Evolutionary conservation across 1,140 invertebrate species (phyloP), one percentile per base, ranked within the genome.

Genomic region (Drosophila azteca): DNA sequence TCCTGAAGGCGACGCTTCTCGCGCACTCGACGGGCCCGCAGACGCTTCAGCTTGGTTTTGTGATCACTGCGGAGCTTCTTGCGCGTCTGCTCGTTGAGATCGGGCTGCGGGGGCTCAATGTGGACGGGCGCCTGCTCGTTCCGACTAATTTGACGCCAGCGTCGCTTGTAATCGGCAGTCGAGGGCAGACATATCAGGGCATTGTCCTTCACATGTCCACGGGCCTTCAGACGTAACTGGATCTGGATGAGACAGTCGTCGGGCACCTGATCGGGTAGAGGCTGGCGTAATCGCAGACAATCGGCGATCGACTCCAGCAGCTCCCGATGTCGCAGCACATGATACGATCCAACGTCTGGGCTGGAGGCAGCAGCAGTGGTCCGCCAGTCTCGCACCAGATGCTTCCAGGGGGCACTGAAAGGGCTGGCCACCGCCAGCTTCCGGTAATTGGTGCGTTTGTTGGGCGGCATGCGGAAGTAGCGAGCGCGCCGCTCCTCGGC

Each of bases 381-480:
- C 11, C n/a, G 62, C 96, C 96, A 97, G 75, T 97, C 96, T 31
- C 93, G 93, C 46, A 95, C 78, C 9, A 98, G 92, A 45, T 94
- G 82, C 26, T 92, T 91, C 96, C 96, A 98, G 39, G 95, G 94
- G 72, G 94, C 95, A 44, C 89, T 89, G 88, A 98, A 98, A 8
- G 97, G 97, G 87, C 94, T 95, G 8, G 92, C 91, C 39, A 97
- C 94, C 8, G 94, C 94, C 43, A 97, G 92, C 91, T 96, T 98
- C 0, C 93, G 92, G 89, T 95, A 98, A 92, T 98, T 98, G 0
- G 95, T 94, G 69, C 97, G 93, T 92, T 97, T 97, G 70, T 96
- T 96, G 9, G 97, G 96, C 44, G 97, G 97, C 75, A 94, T 91
- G 54, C 91, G 94, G 75, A 96, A 96, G 93, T 95, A 95, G 79